Base-by-base conservation (phyloP, 2,113 vertebrate genomes). In the Lamprologus sp. region DNA sequence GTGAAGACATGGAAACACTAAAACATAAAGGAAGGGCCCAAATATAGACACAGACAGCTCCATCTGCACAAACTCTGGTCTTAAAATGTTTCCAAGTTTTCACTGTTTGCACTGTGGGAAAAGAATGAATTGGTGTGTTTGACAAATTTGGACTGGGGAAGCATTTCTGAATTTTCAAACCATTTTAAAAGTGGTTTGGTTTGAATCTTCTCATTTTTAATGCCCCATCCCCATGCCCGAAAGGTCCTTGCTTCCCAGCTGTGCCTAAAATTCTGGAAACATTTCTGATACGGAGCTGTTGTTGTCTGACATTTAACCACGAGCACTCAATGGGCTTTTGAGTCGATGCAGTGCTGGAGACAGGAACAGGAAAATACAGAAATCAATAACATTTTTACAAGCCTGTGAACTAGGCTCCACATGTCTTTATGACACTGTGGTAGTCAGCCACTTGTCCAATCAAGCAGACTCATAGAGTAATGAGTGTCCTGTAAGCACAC, bases 311-410 rank as follows among this genome's bases (percentile, higher is more conserved):
- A 77, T 77, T 77, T 49, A 77, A 77, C 73, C 17, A n/a, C 17
- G 26, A 77, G 26, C 73, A 51, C 17, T 77, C 45, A 31, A 17
- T 77, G 45, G 42, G 73, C 26, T 51, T 77, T 77, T 77, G 73
- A 77, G 73, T 33, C 23, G 10, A 51, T 77, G 45, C 26, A 13
- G 73, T 2, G 45, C 45, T 33, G 73, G 73, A n/a, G 73, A 77
- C 73, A 51, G 26, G 56, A 77, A 23, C 65, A 85, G 81, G n/a
- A 88, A 56, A 82, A 65, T 8, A 83, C 7, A 40, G 55, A 87
- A 89, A 86, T 88, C 80, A 58, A 88, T 89, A 40, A 60, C 14
- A 68, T 89, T 87, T 86, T 56, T 83, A 84, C 45, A 68, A 85
- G 60, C 42, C 11, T 15, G 13, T 88, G 65, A 88, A 73, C 4